Base-by-base conservation (phyloP, 2,888 invertebrate genomes). In the Euplagia quadripunctaria region DNA sequence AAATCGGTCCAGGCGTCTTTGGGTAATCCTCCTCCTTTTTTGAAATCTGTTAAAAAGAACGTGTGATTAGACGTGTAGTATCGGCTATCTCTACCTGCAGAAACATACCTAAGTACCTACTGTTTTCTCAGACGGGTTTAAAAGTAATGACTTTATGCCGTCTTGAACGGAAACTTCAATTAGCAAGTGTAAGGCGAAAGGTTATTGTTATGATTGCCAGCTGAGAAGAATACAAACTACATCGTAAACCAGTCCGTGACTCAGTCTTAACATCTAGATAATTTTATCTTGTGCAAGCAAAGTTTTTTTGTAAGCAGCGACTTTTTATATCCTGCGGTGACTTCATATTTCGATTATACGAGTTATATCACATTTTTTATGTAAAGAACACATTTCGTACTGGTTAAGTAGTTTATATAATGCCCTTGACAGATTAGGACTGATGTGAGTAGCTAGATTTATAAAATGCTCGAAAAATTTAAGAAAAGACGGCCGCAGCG, bases 91-190 rank as follows among this genome's bases (percentile, higher is more conserved):
- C 51, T 14, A 51, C 14, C 52, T 52, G 52, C 8, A 52, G 9
- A 20, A 20, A 3, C 43, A 46, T 46, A 58, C 58, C n/a, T 55
- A n/a, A 11, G 20, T 14, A 31, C 20, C 58, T 49, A 31, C 20
- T 42, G 42, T 77, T 70, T 74, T 58, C 17, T 65, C 46, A 61
- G 80, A 74, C 67, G 52, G 51, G 42, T 75, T 72, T 55, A 68
- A 20, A 41, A 69, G 66, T 77, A 69, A 77, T 68, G 76, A 78
- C 64, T 81, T 71, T 68, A 71, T 80, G 82, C 79, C 79, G 85
- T 86, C 81, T 83, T 73, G 81, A 80, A 75, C 86, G 90, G 89
- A 90, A 87, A 87, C 85, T 77, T 79, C 78, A 86, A 81, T 91
- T 89, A 89, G 82, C 84, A 82, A 83, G 82, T 83, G 76, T 71